A percentile compares a stretch with the other conserved stretches of the same genome.
phyloP scores from a whole-genome alignment of 2,113 vertebrate genomes.

The Aleadryas rufinucha region DNA sequence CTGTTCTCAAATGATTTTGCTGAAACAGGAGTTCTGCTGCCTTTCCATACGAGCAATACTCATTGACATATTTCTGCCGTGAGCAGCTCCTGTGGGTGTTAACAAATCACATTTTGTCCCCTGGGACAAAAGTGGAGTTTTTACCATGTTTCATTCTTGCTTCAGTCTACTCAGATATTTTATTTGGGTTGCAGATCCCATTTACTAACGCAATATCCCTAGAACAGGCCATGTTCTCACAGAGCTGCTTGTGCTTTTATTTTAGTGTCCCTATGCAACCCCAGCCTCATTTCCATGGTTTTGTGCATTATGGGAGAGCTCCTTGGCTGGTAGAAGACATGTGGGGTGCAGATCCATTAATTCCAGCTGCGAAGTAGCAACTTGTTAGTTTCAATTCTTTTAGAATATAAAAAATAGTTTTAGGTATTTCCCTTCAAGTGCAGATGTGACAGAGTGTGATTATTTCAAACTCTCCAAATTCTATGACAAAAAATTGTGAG shows the following conservation, averaged over 20 bases:
- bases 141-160: not conserved
- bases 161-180: not conserved
- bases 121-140: not conserved
- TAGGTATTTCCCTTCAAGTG: not conserved
- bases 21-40: constrained; percentile 39
- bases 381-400: not conserved
- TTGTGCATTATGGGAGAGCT: not conserved
- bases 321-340: not conserved
- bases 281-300: not conserved
- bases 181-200: not conserved
- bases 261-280: not conserved
- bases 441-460: not conserved
- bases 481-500: fast-evolving
- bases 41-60: not conserved
- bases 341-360: not conserved
- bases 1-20: constrained; percentile 14
- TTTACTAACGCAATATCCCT: not conserved
- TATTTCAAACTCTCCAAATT: not conserved
- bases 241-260: not conserved
- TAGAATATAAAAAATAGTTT: not conserved
- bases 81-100: not conserved
- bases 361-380: not conserved
- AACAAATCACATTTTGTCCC: not conserved
- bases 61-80: constrained; percentile 22
- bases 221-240: not conserved